phyloP scores from a whole-genome alignment of 2,797 vertebrate species.

The Pachyuromys duprasi region DNA sequence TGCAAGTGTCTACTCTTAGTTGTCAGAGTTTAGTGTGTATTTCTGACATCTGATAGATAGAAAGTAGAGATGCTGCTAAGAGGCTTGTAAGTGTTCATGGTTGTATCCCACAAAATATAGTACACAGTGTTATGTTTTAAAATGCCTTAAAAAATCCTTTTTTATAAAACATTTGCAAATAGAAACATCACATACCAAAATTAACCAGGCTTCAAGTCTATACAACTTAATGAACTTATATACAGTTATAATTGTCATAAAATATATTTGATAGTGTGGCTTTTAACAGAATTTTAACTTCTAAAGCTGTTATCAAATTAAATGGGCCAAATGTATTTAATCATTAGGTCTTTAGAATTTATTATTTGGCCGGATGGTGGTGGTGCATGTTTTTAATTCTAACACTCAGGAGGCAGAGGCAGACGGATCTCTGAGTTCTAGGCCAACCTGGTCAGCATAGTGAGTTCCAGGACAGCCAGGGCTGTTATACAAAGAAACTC shows the following conservation, averaged over 20 bases:
- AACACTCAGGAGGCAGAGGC: background rate
- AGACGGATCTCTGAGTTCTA: background rate
- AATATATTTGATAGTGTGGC: background rate
- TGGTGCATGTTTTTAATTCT: background rate
- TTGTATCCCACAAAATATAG: background rate
- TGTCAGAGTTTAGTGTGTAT: background rate
- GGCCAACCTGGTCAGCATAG: background rate
- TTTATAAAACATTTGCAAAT: background rate
- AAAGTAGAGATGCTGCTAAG: constrained; percentile 21
- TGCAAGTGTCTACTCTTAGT: constrained; percentile 30
- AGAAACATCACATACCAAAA: background rate
- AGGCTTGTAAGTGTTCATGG: background rate
- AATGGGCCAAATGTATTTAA: constrained; percentile 19
- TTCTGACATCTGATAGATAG: background rate
- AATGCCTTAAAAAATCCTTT: background rate
- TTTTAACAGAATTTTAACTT: constrained; percentile 52
- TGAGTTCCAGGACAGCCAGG: background rate
- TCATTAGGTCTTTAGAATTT: constrained; percentile 11
- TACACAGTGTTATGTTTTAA: background rate
- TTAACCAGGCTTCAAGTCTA: background rate
- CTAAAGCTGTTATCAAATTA: constrained; percentile 29
- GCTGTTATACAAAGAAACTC: background rate
- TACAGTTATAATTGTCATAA: background rate
- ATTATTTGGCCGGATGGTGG: background rate
- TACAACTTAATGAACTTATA: background rate